Conservation (phyloP, 2,797 vertebrate genomes). For the Malurus leucopterus region DNA sequence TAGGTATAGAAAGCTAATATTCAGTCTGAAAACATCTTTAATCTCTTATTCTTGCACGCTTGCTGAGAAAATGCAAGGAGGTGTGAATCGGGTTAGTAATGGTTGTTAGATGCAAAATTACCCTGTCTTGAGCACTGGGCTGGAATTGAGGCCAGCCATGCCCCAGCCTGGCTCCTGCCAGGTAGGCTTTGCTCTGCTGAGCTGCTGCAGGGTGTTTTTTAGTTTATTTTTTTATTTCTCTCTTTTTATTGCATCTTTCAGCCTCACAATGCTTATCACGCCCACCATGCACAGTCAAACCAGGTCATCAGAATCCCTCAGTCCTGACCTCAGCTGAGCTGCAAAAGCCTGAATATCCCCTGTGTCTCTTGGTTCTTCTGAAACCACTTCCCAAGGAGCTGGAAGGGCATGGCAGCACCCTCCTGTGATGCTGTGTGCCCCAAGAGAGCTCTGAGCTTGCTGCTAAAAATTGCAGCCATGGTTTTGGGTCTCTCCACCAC, state of each 20-base stretch:
- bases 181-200: neutral
- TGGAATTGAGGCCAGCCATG: neutral
- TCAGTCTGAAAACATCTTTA: neutral
- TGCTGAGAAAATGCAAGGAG: neutral
- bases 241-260: neutral
- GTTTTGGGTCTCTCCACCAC: no score
- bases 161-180: neutral
- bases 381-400: neutral
- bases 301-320: neutral
- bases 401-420: accelerated
- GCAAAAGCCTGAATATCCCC: neutral
- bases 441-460: neutral
- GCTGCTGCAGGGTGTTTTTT: accelerated
- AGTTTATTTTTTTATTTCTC: neutral
- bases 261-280: accelerated
- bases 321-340: neutral
- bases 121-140: neutral
- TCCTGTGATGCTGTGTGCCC: accelerated
- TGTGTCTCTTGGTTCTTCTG: neutral
- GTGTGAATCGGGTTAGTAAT: neutral
- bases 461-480: accelerated
- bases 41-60: neutral
- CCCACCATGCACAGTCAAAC: no score
- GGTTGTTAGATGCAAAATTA: neutral
- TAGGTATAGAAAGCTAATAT: neutral